Base-by-base conservation (phyloP, 2,888 invertebrate genomes). In the Adelognathus sp. region DNA sequence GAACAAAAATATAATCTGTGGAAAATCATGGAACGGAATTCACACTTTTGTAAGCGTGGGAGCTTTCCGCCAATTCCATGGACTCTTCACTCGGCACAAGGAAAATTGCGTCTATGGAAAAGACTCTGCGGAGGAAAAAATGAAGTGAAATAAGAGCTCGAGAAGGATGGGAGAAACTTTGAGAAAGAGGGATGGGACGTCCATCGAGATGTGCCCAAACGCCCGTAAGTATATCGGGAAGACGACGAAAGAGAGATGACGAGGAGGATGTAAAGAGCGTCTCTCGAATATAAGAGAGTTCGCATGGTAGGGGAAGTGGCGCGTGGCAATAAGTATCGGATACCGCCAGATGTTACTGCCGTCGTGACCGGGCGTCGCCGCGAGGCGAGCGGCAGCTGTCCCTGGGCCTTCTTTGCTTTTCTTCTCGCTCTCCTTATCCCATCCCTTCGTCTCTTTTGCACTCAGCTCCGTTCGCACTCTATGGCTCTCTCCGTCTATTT, bases 251-350 rank as follows among this genome's bases (percentile, higher is more conserved):
- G 21, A 33, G n/a, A 33, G 21, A 18, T 21, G 11, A 18, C 21
- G 56, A 54, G 58, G 36, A 71, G 44, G 36, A 18, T 46, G 46
- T 46, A 46, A 46, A n/a, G 46, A 46, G 31, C 54, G 56, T 46
- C 41, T 14, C 64, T 27, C n/a, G n/a, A n/a, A n/a, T n/a, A 41
- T 16, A 46, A 52, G 52, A 29, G 21, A 33, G 41, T 39, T 33
- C n/a, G 46, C 31, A 54, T 44, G 58, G 77, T 73, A 39, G 82
- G 81, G 76, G 76, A 80, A 76, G 72, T 86, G 90, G 90, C 90
- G 90, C 90, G 90, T 90, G 90, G 89, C 90, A 88, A 79, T 82
- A 82, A 82, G 82, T 82, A 82, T 80, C 82, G 78, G 81, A 82
- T 82, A 81, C 81, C 79, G 77, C 81, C 81, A 81, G 81, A 82